These are phyloP conservation scores for Drosophila lacteicornis DNA, from an alignment of 1,140 invertebrate species.

Conservation along the genomic window DNA sequence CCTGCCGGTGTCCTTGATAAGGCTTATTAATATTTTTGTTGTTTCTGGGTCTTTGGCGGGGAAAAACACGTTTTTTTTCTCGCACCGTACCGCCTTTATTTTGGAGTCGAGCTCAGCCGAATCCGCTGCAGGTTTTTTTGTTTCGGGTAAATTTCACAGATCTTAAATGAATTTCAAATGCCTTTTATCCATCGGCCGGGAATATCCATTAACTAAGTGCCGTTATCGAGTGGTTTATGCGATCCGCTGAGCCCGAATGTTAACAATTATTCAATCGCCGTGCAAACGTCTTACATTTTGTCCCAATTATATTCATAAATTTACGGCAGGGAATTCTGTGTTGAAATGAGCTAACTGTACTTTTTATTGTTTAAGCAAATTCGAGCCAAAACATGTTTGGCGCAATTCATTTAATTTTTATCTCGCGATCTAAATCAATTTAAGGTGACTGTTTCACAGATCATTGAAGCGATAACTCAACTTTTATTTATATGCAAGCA, in stretches of 20 bases:
- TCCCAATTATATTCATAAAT: slow-evolving; percentile 40
- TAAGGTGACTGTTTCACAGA: slow-evolving; percentile 48
- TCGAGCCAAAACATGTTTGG: slow-evolving; percentile 13
- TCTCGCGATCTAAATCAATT: slow-evolving; percentile 25
- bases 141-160: slow-evolving; percentile 37
- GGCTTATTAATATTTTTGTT: slow-evolving; percentile 70
- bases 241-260: slow-evolving; percentile 11
- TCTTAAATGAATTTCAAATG: slow-evolving; percentile 48
- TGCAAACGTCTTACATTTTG: slow-evolving; percentile 34
- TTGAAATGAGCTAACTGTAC: slow-evolving; percentile 29
- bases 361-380: slow-evolving; percentile 29
- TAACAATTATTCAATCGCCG: slow-evolving; percentile 35
- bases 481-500: slow-evolving; percentile 15
- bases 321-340: slow-evolving; percentile 1
- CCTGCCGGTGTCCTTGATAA: slow-evolving; percentile 70
- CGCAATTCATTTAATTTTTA: slow-evolving; percentile 17
- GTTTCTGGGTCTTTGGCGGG: slow-evolving; percentile 28
- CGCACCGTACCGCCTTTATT: slow-evolving; percentile 40
- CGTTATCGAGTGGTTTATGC: slow-evolving; percentile 40
- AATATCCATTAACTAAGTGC: slow-evolving; percentile 49
- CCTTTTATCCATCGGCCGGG: slow-evolving; percentile 30
- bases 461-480: slow-evolving; percentile 9
- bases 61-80: slow-evolving; percentile 67
- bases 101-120: slow-evolving; percentile 11
- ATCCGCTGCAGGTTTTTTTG: slow-evolving; percentile 25